Percentiles rank a stretch among this genome's conserved stretches.
Conservation (phyloP, 2,113 vertebrate genomes). For the Indri indri region DNA sequence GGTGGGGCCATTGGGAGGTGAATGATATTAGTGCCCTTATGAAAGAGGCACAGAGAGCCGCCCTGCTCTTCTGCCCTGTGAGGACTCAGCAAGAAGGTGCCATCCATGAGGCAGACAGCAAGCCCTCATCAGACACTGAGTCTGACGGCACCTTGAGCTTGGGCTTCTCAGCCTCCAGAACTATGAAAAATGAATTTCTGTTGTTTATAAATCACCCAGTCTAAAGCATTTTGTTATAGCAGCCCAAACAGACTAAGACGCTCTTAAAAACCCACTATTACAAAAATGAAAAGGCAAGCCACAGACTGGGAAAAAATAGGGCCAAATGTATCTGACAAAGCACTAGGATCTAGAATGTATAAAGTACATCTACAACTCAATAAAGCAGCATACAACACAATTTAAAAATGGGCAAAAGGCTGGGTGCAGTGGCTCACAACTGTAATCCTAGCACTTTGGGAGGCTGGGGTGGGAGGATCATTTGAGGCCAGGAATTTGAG, state of each 20-base stretch:
- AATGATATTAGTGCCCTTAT: background rate
- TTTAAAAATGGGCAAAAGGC: background rate
- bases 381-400: background rate
- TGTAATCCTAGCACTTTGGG: too few relatives aligned
- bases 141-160: background rate
- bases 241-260: background rate
- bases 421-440: too few relatives aligned
- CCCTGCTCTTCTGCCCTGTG: background rate
- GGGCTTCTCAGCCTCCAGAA: background rate
- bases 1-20: background rate
- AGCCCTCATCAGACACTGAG: background rate
- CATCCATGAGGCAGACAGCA: background rate
- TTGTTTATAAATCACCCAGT: background rate
- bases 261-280: background rate
- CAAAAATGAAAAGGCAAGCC: background rate
- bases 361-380: background rate
- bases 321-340: background rate
- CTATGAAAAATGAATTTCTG: background rate
- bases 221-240: background rate
- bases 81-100: background rate
- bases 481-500: too few relatives aligned
- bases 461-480: too few relatives aligned
- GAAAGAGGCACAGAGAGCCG: background rate
- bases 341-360: background rate
- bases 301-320: background rate